These are phyloP conservation scores for Pygmarrhopalites habei DNA, from an alignment of 1,140 invertebrate genomes.

Conservation along the genomic window DNA sequence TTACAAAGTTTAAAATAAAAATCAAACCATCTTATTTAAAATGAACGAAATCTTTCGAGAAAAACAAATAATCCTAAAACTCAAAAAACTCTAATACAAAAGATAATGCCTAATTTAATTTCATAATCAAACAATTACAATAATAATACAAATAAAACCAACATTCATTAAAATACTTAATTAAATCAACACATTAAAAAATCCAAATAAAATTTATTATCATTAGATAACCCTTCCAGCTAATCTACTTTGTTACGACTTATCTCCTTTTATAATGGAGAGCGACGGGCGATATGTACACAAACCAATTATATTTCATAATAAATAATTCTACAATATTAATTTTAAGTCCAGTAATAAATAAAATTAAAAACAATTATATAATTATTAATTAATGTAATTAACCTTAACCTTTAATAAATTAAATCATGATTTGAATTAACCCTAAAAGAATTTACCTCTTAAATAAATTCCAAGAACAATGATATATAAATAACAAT, in stretches of 20 bases:
- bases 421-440: constrained; percentile 55
- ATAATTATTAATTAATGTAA: constrained; percentile 45
- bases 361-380: constrained; percentile 34
- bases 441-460: too few relatives aligned
- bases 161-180: constrained; percentile 36
- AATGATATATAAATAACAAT: constrained; percentile 51
- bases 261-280: constrained; percentile 54
- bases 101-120: too few relatives aligned
- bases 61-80: constrained; percentile 44
- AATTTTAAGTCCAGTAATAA: constrained; percentile 52
- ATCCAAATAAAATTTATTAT: constrained; percentile 49
- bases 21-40: constrained; percentile 2
- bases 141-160: constrained; percentile 43
- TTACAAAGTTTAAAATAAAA: constrained; percentile 46
- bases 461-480: constrained; percentile 48
- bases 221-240: constrained; percentile 58
- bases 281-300: constrained; percentile 63
- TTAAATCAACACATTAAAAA: constrained; percentile 49
- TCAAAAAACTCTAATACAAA: constrained; percentile 59
- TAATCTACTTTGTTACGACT: constrained; percentile 66
- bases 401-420: constrained; percentile 48
- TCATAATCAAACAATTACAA: too few relatives aligned
- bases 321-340: constrained; percentile 43
- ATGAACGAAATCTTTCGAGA: constrained; percentile 50
- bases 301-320: constrained; percentile 48